Evolutionary conservation across 2,797 vertebrate genomes (phyloP).

Genomic region (Gymnoscopelus braueri): DNA sequence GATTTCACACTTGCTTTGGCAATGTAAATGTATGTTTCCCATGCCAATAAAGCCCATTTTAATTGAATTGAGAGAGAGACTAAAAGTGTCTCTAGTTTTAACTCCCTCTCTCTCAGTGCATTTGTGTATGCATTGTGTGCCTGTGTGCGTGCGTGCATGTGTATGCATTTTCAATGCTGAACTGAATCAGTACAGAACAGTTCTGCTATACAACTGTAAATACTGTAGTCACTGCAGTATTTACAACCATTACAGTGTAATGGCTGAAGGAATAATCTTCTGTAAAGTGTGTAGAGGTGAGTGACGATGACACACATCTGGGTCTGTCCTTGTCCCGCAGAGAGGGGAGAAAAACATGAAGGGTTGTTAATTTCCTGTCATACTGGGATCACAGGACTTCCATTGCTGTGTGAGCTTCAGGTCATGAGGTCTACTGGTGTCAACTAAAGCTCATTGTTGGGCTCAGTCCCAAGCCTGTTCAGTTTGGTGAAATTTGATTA

Average conservation of each 20-base stretch:
- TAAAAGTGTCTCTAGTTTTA: too few species aligned
- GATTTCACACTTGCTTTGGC: too few species aligned
- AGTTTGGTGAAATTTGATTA: conserved; percentile 25
- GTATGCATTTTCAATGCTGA: neutral
- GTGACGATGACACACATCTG: neutral
- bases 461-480: conserved; percentile 41
- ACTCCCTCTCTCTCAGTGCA: neutral
- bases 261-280: too few species aligned
- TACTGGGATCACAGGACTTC: conserved; percentile 59
- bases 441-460: conserved; percentile 18
- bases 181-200: too few species aligned
- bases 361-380: neutral
- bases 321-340: neutral
- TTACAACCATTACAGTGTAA: too few species aligned
- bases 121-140: neutral
- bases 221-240: too few species aligned
- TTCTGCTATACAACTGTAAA: too few species aligned
- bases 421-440: neutral
- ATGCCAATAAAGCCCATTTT: too few species aligned
- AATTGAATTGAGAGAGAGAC: too few species aligned
- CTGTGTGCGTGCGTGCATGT: neutral
- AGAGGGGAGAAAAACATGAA: too few species aligned
- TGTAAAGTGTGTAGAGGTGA: neutral
- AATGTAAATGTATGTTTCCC: too few species aligned
- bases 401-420: conserved; percentile 33